Conservation (phyloP, 2,113 vertebrate genomes). For the Corynorhinus townsendii region DNA sequence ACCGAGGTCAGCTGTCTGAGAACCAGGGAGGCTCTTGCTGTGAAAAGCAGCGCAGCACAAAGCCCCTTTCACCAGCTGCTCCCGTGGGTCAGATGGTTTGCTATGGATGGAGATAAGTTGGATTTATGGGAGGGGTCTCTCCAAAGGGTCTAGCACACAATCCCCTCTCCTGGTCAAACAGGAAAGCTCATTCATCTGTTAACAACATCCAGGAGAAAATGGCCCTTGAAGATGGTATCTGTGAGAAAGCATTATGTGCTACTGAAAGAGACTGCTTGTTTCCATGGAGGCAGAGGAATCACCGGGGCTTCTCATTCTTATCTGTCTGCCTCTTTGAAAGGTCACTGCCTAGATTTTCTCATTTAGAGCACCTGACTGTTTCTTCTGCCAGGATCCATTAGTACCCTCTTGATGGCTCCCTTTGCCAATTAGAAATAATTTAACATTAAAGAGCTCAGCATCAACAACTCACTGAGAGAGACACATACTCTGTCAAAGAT, state of each 20-base stretch:
- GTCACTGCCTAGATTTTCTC: constrained; percentile 8
- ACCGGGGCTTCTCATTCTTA: not conserved
- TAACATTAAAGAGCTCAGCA: not conserved
- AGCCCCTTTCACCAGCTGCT: constrained; percentile 34
- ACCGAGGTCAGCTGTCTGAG: not conserved
- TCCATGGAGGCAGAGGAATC: constrained; percentile 11
- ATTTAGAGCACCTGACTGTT: constrained; percentile 13
- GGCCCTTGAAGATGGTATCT: constrained; percentile 58
- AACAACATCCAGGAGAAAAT: constrained; percentile 58
- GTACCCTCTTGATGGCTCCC: not conserved
- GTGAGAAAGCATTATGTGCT: constrained; percentile 13
- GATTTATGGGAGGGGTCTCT: constrained; percentile 41
- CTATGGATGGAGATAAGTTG: constrained; percentile 37
- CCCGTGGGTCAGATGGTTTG: not conserved
- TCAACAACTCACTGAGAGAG: not conserved
- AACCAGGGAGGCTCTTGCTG: not conserved
- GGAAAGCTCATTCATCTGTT: constrained; percentile 59
- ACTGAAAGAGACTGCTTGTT: constrained; percentile 45
- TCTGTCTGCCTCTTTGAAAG: constrained; percentile 25
- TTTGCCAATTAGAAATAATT: constrained; percentile 44
- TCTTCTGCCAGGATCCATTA: constrained; percentile 35
- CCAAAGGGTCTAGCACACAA: constrained; percentile 8
- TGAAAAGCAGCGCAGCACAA: not conserved
- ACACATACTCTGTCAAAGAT: not conserved
- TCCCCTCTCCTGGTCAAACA: constrained; percentile 37